A percentile compares a stretch with the other conserved stretches of the same genome.
These are phyloP conservation scores for Alectura lathami DNA, from an alignment of 2,113 vertebrate genomes.

Conservation along the genomic window DNA sequence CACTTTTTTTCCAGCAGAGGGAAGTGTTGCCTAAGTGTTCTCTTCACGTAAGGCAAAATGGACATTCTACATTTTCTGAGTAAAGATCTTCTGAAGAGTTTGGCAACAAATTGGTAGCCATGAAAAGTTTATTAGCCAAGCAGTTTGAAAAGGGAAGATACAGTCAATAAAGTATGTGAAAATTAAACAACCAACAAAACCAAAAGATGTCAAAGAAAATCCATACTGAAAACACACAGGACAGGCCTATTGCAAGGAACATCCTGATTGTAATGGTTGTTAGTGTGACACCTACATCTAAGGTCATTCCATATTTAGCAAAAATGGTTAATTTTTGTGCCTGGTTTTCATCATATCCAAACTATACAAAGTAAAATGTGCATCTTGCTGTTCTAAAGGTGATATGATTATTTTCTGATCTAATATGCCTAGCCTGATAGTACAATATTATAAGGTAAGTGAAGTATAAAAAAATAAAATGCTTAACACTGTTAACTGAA, in stretches of 20 bases:
- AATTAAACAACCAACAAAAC: not conserved
- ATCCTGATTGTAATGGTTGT: not conserved
- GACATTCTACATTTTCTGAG: not conserved
- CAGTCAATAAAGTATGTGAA: not conserved
- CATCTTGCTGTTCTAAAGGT: not conserved
- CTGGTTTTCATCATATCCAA: not conserved
- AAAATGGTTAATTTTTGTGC: not conserved
- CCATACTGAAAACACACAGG: not conserved
- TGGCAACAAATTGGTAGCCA: not conserved
- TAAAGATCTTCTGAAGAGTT: not conserved
- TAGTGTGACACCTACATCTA: not conserved
- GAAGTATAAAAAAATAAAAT: not conserved
- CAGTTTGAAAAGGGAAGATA: not conserved
- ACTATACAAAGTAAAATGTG: not conserved
- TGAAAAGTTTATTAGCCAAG: not conserved
- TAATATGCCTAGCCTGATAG: not conserved
- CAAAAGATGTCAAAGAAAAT: not conserved
- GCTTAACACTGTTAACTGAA: not conserved
- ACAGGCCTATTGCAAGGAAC: not conserved
- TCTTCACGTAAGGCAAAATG: not conserved
- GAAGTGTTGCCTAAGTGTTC: slow-evolving; percentile 66
- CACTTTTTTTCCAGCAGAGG: slow-evolving; percentile 72
- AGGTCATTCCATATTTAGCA: not conserved
- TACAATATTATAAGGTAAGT: not conserved
- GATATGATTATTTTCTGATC: not conserved